Conservation (phyloP, 2,888 invertebrate genomes). For the Lobophora halterata region DNA sequence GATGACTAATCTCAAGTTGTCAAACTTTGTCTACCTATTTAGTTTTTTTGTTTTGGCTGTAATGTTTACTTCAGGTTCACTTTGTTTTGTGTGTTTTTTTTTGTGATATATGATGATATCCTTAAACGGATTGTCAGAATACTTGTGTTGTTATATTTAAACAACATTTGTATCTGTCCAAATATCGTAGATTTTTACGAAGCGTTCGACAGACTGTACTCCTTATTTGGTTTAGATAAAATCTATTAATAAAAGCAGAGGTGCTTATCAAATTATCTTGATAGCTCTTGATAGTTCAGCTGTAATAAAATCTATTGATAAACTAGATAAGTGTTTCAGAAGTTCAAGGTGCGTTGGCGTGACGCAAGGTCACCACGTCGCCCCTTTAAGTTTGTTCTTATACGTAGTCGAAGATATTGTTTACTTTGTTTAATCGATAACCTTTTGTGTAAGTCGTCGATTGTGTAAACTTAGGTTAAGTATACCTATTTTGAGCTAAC, state of each 20-base stretch:
- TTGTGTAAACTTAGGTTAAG: too few species aligned
- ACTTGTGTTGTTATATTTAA: too few species aligned
- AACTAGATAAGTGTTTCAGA: constrained; percentile 24
- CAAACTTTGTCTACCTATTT: too few species aligned
- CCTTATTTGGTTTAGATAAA: background rate
- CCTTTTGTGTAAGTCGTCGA: too few species aligned
- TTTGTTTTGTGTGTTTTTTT: too few species aligned
- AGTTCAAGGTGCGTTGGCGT: constrained; percentile 32
- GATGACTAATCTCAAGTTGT: constrained; percentile 1
- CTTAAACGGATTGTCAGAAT: too few species aligned
- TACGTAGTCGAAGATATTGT: constrained; percentile 11
- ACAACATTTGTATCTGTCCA: too few species aligned
- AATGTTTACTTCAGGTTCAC: too few species aligned
- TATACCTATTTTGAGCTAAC: too few species aligned
- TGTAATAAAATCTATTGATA: constrained; percentile 31
- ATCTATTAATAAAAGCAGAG: constrained; percentile 11
- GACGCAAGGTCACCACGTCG: constrained; percentile 28
- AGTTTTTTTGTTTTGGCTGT: too few species aligned
- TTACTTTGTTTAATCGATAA: constrained; percentile 1
- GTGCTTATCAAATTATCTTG: constrained; percentile 24
- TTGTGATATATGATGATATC: too few species aligned
- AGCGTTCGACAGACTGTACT: constrained; percentile 1
- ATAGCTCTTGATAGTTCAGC: constrained; percentile 22
- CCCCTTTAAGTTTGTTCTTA: constrained; percentile 19
- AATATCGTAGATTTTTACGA: background rate